Evolutionary conservation across 2,113 vertebrate species (phyloP).

Genomic region (Brienomyrus longianalis): DNA sequence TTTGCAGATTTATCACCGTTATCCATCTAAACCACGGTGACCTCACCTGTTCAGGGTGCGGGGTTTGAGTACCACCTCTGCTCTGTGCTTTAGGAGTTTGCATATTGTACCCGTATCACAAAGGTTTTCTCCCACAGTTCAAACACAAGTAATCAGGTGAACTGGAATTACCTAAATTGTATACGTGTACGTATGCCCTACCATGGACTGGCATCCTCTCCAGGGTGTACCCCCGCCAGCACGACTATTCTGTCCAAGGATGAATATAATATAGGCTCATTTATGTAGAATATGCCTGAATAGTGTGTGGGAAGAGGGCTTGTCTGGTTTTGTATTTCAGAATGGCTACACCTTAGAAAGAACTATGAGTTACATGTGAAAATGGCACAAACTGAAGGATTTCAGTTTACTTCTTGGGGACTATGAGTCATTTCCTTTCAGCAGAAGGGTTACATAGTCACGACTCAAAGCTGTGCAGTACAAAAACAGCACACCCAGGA

Average conservation of each 20-base stretch:
- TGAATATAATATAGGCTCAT: background rate
- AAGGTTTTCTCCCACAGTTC: background rate
- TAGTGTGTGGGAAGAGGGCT: background rate
- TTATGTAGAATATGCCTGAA: background rate
- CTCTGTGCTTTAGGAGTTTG: background rate
- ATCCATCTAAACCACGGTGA: background rate
- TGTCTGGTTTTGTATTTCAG: background rate
- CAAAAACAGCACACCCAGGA: background rate
- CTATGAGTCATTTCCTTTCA: background rate
- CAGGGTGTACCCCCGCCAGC: background rate
- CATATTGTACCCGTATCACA: background rate
- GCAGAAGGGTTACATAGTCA: background rate
- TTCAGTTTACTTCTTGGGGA: background rate
- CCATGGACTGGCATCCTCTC: background rate
- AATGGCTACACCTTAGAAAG: background rate
- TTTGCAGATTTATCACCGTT: background rate
- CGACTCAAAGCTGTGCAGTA: background rate
- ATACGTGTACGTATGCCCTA: background rate
- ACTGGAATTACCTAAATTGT: background rate
- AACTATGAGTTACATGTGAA: background rate
- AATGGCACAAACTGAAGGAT: background rate
- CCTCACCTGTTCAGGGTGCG: background rate
- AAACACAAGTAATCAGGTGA: background rate
- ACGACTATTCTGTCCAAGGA: background rate
- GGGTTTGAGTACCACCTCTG: background rate